Conservation (phyloP, 2,888 invertebrate species). For the Polia nebulosa region DNA sequence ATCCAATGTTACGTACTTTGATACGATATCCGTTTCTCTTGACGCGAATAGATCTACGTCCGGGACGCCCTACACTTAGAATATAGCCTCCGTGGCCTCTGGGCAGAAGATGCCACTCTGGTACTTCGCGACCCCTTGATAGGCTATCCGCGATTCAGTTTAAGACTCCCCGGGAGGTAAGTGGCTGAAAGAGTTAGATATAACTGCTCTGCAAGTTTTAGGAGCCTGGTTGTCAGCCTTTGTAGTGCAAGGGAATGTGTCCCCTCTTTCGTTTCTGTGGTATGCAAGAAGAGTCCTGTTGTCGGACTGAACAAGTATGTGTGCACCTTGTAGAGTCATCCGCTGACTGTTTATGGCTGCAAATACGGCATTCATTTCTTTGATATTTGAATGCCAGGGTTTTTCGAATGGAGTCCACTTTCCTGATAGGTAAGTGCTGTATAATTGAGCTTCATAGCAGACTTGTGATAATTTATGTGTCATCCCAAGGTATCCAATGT, state of each 20-base stretch:
- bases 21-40: constrained; percentile 1
- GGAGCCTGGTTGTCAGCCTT: not conserved
- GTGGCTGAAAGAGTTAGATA: constrained; percentile 1
- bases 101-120: constrained; percentile 7
- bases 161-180: constrained; percentile 6
- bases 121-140: constrained; percentile 8
- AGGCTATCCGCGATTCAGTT: constrained; percentile 2
- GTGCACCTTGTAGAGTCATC: not conserved
- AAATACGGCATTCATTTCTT: not conserved
- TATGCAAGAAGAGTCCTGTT: not conserved
- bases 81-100: constrained; percentile 1
- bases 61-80: constrained; percentile 2
- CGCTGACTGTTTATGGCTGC: not conserved
- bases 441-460: not conserved
- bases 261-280: not conserved
- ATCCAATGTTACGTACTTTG: not conserved
- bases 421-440: too few relatives aligned
- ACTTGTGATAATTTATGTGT: not conserved
- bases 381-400: not conserved
- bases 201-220: too few relatives aligned
- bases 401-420: too few relatives aligned
- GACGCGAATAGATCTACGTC: constrained; percentile 4
- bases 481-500: constrained; percentile 1
- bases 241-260: constrained; percentile 1
- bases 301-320: not conserved